Evolutionary conservation across 2,888 invertebrate genomes (phyloP), one percentile per base, ranked within the genome.

Genomic region (Cacoxenus indagator): DNA sequence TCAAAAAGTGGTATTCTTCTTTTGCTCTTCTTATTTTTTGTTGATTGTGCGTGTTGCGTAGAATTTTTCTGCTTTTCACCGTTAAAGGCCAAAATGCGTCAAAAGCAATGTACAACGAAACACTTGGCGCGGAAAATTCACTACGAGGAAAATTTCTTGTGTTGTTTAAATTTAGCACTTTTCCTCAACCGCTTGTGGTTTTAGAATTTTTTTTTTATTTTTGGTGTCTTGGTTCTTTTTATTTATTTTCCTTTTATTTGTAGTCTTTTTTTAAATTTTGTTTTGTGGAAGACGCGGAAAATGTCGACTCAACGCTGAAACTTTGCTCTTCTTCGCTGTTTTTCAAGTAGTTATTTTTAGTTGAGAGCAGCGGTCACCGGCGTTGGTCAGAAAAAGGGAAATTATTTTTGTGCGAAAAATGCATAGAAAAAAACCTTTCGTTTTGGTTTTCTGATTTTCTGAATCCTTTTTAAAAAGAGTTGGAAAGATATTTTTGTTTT

Each of bases 51-150:
- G 48, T 51, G 45, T 24, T 24, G 31, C 17, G 51, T 65, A 57
- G 37, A 70, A 72, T 70, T 71, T 62, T 69, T 62, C 65, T 45
- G 46, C 61, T 69, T 64, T 72, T 26, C 66, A 67, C 70, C 70
- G 66, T 75, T 76, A 71, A 70, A 75, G 68, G 77, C 70, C 68
- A 68, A 61, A 78, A 76, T 72, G 67, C 71, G 67, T 27, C 67
- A 64, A 65, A 59, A 64, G 70, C 62, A 57, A 19, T 48, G 70
- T 37, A 67, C 51, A 46, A 51, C 4, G 62, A 72, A 67, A 64
- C 65, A 37, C 65, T 57, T 57, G 68, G 68, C 66, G 71, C 67
- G 67, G 26, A 59, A 61, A 61, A 68, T 55, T 65, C 45, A 68
- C 27, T 45, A 64, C 69, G 74, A 74, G 68, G 76, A 22, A 57